phyloP scores from a whole-genome alignment of 2,888 invertebrate species.

The Slavum lentiscoides region DNA sequence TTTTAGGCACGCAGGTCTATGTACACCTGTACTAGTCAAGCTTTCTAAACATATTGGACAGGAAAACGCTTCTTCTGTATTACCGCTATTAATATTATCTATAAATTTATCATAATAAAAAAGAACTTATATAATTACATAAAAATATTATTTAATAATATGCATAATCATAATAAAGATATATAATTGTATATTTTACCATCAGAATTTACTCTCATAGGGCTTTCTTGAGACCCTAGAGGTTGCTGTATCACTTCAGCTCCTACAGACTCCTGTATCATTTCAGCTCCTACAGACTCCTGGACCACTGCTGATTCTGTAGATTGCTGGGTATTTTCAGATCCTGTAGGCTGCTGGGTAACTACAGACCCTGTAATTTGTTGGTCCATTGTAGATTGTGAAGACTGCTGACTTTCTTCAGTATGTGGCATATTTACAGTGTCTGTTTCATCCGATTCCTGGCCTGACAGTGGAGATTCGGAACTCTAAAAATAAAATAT shows the following conservation, averaged over 20 bases:
- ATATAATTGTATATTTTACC: background rate
- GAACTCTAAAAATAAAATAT: too few relatives aligned
- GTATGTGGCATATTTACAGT: too few relatives aligned
- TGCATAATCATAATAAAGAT: background rate
- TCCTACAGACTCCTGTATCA: background rate
- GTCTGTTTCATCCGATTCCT: too few relatives aligned
- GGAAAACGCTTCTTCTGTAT: conserved; percentile 67
- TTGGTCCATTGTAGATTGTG: background rate
- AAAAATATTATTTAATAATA: background rate
- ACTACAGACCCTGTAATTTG: background rate
- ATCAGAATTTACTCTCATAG: background rate
- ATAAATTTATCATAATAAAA: background rate
- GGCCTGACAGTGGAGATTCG: too few relatives aligned
- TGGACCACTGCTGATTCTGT: background rate
- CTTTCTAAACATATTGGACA: conserved; percentile 88
- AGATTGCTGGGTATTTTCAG: background rate
- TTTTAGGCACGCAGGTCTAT: conserved; percentile 81
- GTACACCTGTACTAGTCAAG: conserved; percentile 85
- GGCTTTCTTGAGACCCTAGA: background rate
- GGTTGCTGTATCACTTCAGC: background rate
- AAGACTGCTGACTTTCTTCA: background rate
- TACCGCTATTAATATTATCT: background rate
- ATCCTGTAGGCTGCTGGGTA: background rate
- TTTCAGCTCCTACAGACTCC: background rate
- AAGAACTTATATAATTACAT: background rate